Percentiles rank a stretch among this genome's conserved stretches.
These are phyloP conservation scores for Chironomus riparius DNA, from an alignment of 2,888 invertebrate genomes.

Conservation along the genomic window DNA sequence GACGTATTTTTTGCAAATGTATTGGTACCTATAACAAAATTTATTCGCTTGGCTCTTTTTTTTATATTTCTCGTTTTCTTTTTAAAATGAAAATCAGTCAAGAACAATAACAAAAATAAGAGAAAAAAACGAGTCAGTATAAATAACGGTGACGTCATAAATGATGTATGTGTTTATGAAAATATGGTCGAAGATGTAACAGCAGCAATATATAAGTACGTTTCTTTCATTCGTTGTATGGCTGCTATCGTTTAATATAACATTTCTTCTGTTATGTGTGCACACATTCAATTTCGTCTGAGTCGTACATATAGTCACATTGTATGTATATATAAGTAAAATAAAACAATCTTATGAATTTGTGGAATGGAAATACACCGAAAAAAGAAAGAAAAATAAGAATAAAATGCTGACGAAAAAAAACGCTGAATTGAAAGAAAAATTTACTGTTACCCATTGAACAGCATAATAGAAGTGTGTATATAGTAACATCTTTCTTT, in stretches of 20 bases:
- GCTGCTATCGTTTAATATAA: background rate
- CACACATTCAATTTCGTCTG: background rate
- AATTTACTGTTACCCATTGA: constrained; percentile 18
- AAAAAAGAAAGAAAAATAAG: constrained; percentile 11
- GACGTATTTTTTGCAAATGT: background rate
- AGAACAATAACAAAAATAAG: constrained; percentile 4
- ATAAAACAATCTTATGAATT: constrained; percentile 15
- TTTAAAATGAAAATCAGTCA: background rate
- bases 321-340: background rate
- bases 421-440: background rate
- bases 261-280: background rate
- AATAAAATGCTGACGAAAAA: constrained; percentile 17
- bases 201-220: background rate
- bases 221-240: background rate
- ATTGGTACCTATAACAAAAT: background rate
- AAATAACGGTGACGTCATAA: constrained; percentile 20
- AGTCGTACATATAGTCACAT: background rate
- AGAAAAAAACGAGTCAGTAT: constrained; percentile 2
- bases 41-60: background rate
- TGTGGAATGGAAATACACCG: constrained; percentile 17
- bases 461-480: background rate
- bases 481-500: too few species aligned
- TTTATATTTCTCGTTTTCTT: background rate
- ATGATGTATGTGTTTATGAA: background rate
- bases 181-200: constrained; percentile 3